These are phyloP conservation scores for Thymelicus lineola DNA, from an alignment of 2,888 invertebrate genomes.

Conservation along the genomic window DNA sequence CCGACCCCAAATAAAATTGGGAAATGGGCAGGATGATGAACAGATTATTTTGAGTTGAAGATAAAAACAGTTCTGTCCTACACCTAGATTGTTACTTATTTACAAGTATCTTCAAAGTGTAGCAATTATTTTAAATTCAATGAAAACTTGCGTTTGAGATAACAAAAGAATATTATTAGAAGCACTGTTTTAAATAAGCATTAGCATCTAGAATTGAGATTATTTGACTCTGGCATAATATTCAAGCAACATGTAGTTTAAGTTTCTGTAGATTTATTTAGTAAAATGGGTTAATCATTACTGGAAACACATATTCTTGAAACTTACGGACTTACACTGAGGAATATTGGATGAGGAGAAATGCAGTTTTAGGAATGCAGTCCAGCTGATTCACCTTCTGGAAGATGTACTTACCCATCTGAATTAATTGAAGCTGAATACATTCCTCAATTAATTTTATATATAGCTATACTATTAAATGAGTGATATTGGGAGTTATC, in stretches of 20 bases:
- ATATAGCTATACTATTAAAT: not conserved
- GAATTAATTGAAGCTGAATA: constrained; percentile 1
- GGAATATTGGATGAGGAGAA: constrained; percentile 1
- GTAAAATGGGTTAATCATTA: not conserved
- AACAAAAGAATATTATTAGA: not conserved
- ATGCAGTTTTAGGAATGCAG: constrained; percentile 7
- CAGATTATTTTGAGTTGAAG: no score
- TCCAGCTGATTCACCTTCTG: constrained; percentile 5
- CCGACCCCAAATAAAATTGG: no score
- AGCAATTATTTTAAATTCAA: no score
- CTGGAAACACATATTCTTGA: constrained; percentile 1
- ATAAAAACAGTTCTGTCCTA: no score
- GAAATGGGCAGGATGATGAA: no score
- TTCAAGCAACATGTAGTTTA: not conserved
- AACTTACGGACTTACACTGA: constrained; percentile 14
- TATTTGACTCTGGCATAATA: not conserved
- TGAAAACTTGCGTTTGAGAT: not conserved
- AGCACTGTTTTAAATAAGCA: not conserved
- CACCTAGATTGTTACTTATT: no score
- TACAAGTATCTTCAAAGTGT: no score
- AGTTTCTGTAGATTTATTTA: not conserved
- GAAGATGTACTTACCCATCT: constrained; percentile 10
- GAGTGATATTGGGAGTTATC: not conserved
- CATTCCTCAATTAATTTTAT: not conserved
- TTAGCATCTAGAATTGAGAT: not conserved